Percentiles rank a stretch among this genome's conserved stretches.
Conservation (phyloP, 2,113 vertebrate species). For the Ursus arctos region DNA sequence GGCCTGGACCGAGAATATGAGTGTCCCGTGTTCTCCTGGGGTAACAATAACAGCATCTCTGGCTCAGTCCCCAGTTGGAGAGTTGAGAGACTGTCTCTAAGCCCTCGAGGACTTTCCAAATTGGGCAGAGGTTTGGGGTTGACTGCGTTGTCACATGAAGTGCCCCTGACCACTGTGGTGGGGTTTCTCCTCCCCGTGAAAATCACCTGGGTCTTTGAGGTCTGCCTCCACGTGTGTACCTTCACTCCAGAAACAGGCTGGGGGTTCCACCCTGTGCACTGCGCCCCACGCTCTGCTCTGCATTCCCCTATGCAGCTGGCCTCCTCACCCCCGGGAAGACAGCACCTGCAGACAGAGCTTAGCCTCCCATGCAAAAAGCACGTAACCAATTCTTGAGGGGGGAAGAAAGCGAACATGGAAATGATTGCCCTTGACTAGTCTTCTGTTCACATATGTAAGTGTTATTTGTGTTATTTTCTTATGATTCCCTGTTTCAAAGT, state of each 20-base stretch:
- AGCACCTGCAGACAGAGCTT: background rate
- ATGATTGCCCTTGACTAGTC: background rate
- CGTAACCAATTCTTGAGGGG: background rate
- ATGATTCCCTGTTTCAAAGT: background rate
- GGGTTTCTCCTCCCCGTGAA: background rate
- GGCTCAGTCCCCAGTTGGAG: background rate
- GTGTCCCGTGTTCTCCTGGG: background rate
- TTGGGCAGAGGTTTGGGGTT: background rate
- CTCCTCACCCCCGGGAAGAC: background rate
- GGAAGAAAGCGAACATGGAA: background rate
- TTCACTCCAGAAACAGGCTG: background rate
- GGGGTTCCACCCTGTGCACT: too few relatives aligned
- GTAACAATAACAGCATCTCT: background rate
- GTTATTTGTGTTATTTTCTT: background rate
- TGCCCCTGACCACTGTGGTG: too few relatives aligned
- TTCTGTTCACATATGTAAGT: background rate
- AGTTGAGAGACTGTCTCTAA: background rate
- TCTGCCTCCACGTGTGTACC: background rate
- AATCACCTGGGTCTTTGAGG: background rate
- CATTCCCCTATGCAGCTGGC: accelerated
- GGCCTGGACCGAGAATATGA: background rate
- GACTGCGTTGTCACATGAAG: background rate
- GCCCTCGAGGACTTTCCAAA: background rate
- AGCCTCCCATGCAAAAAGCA: background rate
- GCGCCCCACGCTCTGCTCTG: accelerated